phyloP scores from a whole-genome alignment of 2,797 vertebrate species.

The Xiphorhynchus erythropygius region DNA sequence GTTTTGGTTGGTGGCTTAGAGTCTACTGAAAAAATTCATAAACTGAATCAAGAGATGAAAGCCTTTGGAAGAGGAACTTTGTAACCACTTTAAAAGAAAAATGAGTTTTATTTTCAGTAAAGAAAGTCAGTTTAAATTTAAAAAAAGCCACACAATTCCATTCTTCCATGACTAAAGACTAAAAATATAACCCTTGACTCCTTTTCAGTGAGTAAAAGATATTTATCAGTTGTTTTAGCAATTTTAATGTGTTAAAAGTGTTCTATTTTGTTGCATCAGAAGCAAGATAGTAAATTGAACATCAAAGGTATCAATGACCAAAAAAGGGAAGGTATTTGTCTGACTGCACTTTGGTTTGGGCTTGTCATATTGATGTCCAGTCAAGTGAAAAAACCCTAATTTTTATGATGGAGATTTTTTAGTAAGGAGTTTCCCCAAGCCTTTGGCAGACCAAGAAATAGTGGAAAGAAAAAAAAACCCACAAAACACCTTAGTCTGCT shows the following conservation, averaged over 20 bases:
- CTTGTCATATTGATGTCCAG: neutral
- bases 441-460: neutral
- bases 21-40: neutral
- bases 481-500: neutral
- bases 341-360: neutral
- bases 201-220: neutral
- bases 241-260: neutral
- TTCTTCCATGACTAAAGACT: neutral
- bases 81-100: neutral
- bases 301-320: neutral
- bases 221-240: neutral
- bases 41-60: slow-evolving; percentile 24
- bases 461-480: neutral
- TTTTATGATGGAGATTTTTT: neutral
- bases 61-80: neutral
- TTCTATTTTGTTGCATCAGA: neutral
- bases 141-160: neutral
- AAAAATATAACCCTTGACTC: neutral
- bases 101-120: neutral
- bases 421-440: neutral
- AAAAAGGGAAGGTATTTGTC: neutral
- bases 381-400: neutral
- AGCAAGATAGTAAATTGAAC: neutral
- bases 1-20: neutral
- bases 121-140: neutral